These are phyloP conservation scores for Dryobota labecula DNA, from an alignment of 2,888 invertebrate genomes.

Conservation along the genomic window DNA sequence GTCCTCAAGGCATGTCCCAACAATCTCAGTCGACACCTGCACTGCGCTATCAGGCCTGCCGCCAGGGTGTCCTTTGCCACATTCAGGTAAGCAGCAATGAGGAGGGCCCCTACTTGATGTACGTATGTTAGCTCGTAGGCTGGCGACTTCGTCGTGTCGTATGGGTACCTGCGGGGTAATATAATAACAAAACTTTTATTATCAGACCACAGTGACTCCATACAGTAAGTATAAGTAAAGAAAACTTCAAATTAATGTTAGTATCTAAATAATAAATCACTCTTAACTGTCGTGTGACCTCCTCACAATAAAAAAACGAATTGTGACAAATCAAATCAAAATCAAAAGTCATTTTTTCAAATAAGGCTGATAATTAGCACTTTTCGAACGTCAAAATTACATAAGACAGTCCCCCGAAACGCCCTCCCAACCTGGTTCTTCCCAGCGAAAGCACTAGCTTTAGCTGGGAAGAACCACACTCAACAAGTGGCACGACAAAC, in stretches of 20 bases:
- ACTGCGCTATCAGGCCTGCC: constrained; percentile 85
- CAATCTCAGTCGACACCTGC: constrained; percentile 85
- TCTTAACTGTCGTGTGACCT: too few species aligned
- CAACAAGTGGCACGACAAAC: too few species aligned
- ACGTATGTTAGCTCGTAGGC: constrained; percentile 83
- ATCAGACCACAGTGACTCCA: background rate
- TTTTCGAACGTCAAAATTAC: too few species aligned
- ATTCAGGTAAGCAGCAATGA: constrained; percentile 86
- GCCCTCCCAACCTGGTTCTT: too few species aligned
- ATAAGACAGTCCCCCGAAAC: too few species aligned
- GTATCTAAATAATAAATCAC: background rate
- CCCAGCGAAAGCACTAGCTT: too few species aligned
- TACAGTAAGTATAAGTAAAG: background rate
- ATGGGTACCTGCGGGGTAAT: constrained; percentile 82
- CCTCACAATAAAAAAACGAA: too few species aligned
- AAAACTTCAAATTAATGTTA: background rate
- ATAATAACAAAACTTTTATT: background rate
- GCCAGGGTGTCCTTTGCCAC: constrained; percentile 87
- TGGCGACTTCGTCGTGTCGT: constrained; percentile 80
- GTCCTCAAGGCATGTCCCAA: constrained; percentile 79
- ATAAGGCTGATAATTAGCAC: too few species aligned
- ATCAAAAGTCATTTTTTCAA: too few species aligned
- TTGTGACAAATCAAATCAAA: too few species aligned
- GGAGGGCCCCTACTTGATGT: constrained; percentile 86
- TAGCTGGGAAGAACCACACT: too few species aligned